Percentiles rank a stretch among this genome's conserved stretches.
Conservation (phyloP, 2,797 vertebrate species). For the Columba guinea region DNA sequence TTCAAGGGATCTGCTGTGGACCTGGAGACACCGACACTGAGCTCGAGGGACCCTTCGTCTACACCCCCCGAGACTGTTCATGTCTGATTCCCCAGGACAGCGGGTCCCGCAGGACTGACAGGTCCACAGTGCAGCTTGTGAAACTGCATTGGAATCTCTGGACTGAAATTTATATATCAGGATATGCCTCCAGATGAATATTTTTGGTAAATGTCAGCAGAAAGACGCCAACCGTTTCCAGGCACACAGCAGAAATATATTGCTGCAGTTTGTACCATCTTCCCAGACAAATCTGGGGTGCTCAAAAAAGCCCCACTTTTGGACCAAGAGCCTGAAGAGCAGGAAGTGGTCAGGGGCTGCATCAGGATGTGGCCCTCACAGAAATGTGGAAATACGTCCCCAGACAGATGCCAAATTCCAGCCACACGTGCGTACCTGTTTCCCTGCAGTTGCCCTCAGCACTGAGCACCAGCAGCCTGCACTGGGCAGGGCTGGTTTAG, state of each 20-base stretch:
- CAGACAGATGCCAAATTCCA: not conserved
- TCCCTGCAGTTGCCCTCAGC: not conserved
- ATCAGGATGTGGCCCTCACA: not conserved
- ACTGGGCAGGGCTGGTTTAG: not conserved
- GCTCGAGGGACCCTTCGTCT: not conserved
- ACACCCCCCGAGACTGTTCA: not conserved
- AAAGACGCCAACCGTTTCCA: not conserved
- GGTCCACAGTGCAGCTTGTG: not conserved
- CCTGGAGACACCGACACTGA: not conserved
- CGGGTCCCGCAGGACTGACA: not conserved
- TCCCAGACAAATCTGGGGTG: not conserved
- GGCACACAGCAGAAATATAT: not conserved
- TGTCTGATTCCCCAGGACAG: not conserved
- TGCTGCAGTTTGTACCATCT: not conserved
- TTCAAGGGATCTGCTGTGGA: not conserved
- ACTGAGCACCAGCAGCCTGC: not conserved
- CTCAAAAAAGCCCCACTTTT: not conserved
- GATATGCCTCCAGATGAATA: not conserved
- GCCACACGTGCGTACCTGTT: not conserved
- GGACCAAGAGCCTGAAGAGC: not conserved
- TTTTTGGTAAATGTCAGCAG: not conserved
- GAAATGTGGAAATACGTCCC: not conserved
- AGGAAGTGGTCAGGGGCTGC: fast-evolving
- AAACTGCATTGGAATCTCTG: not conserved
- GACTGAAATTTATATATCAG: not conserved